phyloP scores from a whole-genome alignment of 2,888 invertebrate species.

The Hirudinaria manillensis region DNA sequence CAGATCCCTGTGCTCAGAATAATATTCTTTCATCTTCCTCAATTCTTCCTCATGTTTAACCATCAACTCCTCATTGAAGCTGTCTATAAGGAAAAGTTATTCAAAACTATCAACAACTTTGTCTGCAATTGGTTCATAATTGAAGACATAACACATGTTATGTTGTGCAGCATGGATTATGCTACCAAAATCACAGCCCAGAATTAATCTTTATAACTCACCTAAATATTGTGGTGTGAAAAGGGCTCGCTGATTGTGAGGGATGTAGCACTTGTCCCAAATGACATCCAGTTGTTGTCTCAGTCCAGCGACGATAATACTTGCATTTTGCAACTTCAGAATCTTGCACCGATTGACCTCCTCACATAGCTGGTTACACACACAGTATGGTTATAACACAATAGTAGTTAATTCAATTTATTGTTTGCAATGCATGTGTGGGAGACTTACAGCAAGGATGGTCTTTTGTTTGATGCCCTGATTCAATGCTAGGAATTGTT shows the following conservation, averaged over 20 bases:
- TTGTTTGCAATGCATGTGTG: neutral
- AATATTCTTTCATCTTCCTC: conserved; percentile 14
- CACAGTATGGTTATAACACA: neutral
- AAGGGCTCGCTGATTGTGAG: conserved; percentile 17
- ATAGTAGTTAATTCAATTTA: neutral
- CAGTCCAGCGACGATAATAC: neutral
- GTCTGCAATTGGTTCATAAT: neutral
- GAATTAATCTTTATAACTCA: neutral
- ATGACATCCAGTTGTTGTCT: conserved; percentile 9
- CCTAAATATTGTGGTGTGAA: conserved; percentile 20
- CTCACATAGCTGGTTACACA: conserved; percentile 18
- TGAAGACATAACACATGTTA: neutral
- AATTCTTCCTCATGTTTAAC: conserved; percentile 28
- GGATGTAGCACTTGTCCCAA: conserved; percentile 28
- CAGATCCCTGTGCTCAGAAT: conserved; percentile 19
- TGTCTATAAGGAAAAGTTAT: conserved; percentile 6
- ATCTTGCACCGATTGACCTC: conserved; percentile 25
- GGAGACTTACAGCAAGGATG: conserved; percentile 25
- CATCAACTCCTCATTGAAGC: conserved; percentile 22
- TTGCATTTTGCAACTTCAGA: conserved; percentile 26
- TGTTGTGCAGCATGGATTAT: too few relatives aligned
- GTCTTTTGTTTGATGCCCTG: conserved; percentile 22
- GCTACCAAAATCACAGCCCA: too few relatives aligned
- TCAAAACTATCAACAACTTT: too few relatives aligned
- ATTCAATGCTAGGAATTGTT: conserved; percentile 10